Base-by-base conservation (phyloP, 2,888 invertebrate species). In the Spisula subtruncata region DNA sequence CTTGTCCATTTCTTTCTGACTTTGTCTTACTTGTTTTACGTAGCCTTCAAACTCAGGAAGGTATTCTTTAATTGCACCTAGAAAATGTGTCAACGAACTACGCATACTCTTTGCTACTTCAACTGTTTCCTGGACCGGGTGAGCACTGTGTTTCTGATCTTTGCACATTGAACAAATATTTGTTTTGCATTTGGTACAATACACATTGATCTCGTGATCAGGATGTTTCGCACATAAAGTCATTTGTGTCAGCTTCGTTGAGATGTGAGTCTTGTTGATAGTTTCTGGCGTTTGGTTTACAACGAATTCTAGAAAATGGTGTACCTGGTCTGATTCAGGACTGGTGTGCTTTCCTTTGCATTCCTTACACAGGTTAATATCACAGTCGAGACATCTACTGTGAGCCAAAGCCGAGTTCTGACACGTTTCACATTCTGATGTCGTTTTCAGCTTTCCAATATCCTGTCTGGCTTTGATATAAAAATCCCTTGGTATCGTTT, bases 61-160 rank as follows among this genome's bases (percentile, higher is more conserved):
- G 83, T 93, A 94, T 82, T 93, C 93, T 66, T 93, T 93, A n/a
- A 94, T 93, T n/a, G 93, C 93, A 51, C 92, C 92, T 32, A 94
- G 92, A 82, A 94, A 92, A 48, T 93, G 94, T 8, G 89, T 91
- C 0, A 94, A 88, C 18, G 89, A 92, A 25, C 92, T 90, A 60
- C 92, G 81, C 79, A 92, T 92, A 14, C 90, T 86, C 75, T 93
- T 93, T 12, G 94, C 91, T 0, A 93, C 90, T 32, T 93, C 92
- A 12, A 86, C 86, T 14, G 92, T 89, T 46, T 89, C 91, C 71
- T 94, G 91, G n/a, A 93, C 92, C 12, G 93, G 87, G 75, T 94
- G 94, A 8, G 92, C 91, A 35, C 88, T 91, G 85, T 94, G 94
- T 79, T 93, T 92, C 4, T 92, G 91, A 18, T 92, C 92, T 82